Evolutionary conservation across 2,113 vertebrate species (phyloP).

Genomic region (Thalassoma bifasciatum): DNA sequence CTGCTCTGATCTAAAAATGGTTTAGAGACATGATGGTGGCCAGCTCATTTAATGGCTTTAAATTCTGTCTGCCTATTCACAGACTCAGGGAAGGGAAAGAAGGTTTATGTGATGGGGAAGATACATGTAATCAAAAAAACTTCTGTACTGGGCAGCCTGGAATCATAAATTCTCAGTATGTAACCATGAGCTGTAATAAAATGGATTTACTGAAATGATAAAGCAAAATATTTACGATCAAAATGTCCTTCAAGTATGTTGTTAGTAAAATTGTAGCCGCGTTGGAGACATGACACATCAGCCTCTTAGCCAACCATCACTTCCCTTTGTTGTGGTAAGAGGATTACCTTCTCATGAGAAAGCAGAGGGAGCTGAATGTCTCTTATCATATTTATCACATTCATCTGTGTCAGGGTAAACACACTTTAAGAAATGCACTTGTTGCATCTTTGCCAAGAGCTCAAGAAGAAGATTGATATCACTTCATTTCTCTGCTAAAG

Average conservation of each 20-base stretch:
- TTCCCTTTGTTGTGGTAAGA: constrained; percentile 21
- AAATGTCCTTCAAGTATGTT: constrained; percentile 30
- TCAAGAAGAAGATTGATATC: not conserved
- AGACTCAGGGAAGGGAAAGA: constrained; percentile 27
- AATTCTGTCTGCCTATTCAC: constrained; percentile 21
- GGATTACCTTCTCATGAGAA: not conserved
- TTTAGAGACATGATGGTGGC: constrained; percentile 22
- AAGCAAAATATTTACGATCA: constrained; percentile 19
- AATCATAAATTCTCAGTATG: constrained; percentile 12
- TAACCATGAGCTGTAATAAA: constrained; percentile 51
- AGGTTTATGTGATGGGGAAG: constrained; percentile 13
- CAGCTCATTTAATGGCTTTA: constrained; percentile 56
- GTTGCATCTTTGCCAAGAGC: not conserved
- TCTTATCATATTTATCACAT: not conserved
- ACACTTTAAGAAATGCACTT: not conserved
- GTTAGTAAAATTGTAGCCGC: constrained; percentile 36
- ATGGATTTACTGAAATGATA: constrained; percentile 15
- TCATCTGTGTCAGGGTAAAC: not conserved
- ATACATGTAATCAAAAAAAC: constrained; percentile 3
- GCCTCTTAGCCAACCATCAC: constrained; percentile 20
- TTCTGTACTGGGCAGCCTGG: constrained; percentile 10
- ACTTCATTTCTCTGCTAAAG: not conserved
- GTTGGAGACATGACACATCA: constrained; percentile 8
- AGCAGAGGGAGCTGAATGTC: not conserved
- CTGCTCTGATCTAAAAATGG: constrained; percentile 59